Evolutionary conservation across 92 coral and sea anemone species (phyloP).

Genomic region (Bergia sp.): DNA sequence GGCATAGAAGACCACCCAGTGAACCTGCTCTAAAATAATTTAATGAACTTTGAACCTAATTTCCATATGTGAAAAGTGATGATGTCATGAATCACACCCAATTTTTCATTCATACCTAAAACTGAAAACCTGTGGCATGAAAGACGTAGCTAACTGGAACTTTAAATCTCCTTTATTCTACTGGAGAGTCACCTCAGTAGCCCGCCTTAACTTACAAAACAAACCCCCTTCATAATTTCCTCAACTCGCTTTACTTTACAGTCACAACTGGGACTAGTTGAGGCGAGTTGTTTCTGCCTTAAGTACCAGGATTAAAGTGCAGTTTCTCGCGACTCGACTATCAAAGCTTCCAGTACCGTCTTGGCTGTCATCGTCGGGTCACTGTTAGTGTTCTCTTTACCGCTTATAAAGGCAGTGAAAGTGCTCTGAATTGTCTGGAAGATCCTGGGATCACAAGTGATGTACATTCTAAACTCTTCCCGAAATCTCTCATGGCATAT

Average conservation of each 20-base stretch:
- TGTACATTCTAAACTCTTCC: constrained; percentile 78
- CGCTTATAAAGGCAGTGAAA: not conserved
- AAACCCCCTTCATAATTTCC: no score
- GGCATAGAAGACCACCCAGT: no score
- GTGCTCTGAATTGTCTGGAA: constrained; percentile 55
- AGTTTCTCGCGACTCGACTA: constrained; percentile 42
- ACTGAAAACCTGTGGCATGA: no score
- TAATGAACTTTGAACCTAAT: no score
- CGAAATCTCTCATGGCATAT: constrained; percentile 97
- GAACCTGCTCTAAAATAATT: no score
- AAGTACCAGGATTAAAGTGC: not conserved
- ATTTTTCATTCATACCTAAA: no score
- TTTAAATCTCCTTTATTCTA: no score
- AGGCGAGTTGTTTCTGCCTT: not conserved
- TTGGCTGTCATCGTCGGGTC: not conserved
- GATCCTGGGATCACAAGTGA: constrained; percentile 65
- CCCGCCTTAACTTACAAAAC: not conserved
- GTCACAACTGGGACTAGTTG: not conserved
- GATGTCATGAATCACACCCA: no score
- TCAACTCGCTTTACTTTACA: not conserved
- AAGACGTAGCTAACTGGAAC: no score
- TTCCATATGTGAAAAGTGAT: no score
- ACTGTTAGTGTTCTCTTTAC: constrained; percentile 33
- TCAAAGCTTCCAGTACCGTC: not conserved
- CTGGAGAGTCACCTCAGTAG: no score